A percentile compares a stretch with the other conserved stretches of the same genome.
Conservation (phyloP, 1,140 invertebrate species). For the Polypedilum pembai region DNA sequence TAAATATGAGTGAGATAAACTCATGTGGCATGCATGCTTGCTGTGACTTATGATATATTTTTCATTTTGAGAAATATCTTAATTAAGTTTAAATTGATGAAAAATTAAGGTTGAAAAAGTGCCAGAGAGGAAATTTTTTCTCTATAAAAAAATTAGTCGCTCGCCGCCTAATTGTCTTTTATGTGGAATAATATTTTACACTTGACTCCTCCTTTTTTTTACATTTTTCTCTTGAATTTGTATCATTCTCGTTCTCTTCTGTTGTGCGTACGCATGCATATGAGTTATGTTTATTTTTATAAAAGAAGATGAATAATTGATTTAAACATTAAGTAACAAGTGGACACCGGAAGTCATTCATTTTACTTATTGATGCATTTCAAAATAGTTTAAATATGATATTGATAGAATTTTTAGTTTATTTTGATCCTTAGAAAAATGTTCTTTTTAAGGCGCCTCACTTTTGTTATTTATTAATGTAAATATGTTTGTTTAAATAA, state of each 20-base stretch:
- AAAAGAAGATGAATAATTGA: background rate
- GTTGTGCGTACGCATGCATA: too few species aligned
- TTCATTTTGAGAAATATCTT: background rate
- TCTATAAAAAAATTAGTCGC: background rate
- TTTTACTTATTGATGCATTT: too few species aligned
- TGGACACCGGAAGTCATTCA: background rate
- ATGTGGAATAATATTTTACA: background rate
- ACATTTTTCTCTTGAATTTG: background rate
- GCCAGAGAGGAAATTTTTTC: background rate
- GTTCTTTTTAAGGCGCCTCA: too few species aligned
- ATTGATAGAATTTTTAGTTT: too few species aligned
- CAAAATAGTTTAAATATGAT: too few species aligned
- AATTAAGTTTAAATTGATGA: conserved; percentile 20
- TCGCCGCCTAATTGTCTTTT: conserved; percentile 9
- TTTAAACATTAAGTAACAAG: background rate
- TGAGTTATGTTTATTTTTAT: background rate
- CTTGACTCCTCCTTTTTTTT: background rate
- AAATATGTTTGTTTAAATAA: too few species aligned
- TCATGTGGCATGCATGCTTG: background rate
- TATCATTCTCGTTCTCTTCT: too few species aligned
- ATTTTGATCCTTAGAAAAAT: too few species aligned
- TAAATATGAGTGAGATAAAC: background rate
- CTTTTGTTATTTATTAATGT: too few species aligned
- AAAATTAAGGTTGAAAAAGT: conserved; percentile 19
- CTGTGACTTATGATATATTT: background rate